Percentiles rank a stretch among this genome's conserved stretches.
phyloP scores from a whole-genome alignment of 2,113 vertebrate genomes.

The Paracanthobrama guichenoti region DNA sequence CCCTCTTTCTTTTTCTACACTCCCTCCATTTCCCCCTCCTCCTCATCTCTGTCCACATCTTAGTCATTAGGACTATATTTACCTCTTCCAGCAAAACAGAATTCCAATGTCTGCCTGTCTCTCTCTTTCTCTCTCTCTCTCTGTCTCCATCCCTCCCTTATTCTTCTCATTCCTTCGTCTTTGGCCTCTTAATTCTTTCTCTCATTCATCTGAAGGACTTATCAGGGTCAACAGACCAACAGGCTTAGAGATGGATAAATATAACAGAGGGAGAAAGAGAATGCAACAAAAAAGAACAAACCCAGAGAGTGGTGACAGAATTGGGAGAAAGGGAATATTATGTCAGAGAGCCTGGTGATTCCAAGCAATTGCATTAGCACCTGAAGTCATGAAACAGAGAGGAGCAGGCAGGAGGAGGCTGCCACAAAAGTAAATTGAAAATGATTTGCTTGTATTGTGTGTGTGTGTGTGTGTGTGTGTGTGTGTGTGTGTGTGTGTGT shows the following conservation, averaged over 20 bases:
- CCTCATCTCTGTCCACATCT: conserved; percentile 33
- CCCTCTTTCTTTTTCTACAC: conserved; percentile 56
- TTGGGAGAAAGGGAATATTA: conserved; percentile 65
- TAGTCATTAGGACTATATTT: conserved; percentile 56
- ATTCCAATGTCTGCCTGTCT: conserved; percentile 41
- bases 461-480: conserved; percentile 64
- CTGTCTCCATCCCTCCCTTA: conserved; percentile 3
- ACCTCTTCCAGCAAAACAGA: conserved; percentile 47
- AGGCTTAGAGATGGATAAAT: conserved; percentile 57
- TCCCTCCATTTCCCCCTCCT: conserved; percentile 35
- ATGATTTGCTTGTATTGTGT: conserved; percentile 66
- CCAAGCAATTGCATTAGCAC: conserved; percentile 70
- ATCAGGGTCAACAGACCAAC: conserved; percentile 70
- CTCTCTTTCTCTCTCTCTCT: conserved; percentile 50
- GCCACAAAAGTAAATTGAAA: conserved; percentile 75
- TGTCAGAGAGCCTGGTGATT: conserved; percentile 70
- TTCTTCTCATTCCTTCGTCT: conserved; percentile 42
- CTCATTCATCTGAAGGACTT: conserved; percentile 62
- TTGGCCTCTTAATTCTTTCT: conserved; percentile 17
- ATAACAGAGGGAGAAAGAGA: conserved; percentile 44
- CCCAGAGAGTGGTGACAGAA: conserved; percentile 38
- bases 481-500: conserved; percentile 60
- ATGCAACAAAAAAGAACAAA: conserved; percentile 32
- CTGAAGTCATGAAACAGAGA: conserved; percentile 67
- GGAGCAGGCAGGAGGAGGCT: conserved; percentile 50